Evolutionary conservation across 2,797 vertebrate genomes (phyloP).

Genomic region (Molossus molossus): DNA sequence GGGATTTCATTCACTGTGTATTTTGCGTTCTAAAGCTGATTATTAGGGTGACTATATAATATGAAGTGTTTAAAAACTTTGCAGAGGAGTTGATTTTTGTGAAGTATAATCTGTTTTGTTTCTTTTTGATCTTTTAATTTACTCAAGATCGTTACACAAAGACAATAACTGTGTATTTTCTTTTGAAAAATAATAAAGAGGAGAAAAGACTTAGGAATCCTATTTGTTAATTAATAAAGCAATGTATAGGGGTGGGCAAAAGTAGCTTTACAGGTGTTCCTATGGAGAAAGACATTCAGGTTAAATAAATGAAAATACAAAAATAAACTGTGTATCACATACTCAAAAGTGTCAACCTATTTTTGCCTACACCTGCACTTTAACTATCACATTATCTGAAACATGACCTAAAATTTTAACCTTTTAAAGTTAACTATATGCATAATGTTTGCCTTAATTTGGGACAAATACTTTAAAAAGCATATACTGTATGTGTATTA

Average conservation of each 20-base stretch:
- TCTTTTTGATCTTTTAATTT: background rate
- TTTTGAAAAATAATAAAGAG: conserved; percentile 1
- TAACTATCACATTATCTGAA: background rate
- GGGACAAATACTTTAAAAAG: background rate
- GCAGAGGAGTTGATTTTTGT: background rate
- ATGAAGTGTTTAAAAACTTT: background rate
- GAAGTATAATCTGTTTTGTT: background rate
- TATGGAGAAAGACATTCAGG: background rate
- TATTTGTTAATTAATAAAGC: background rate
- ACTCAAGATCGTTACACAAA: background rate
- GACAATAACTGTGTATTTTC: background rate
- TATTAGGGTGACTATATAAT: background rate
- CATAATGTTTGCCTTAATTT: background rate
- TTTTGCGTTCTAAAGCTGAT: background rate
- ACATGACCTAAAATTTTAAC: background rate
- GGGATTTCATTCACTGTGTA: background rate
- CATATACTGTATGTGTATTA: background rate
- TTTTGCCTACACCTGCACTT: background rate
- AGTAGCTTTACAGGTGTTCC: background rate
- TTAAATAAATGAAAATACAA: background rate
- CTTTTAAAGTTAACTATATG: background rate
- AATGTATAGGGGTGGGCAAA: background rate
- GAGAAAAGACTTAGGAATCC: background rate
- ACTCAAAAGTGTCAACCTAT: background rate
- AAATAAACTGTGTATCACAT: background rate